Evolutionary conservation across 2,888 invertebrate species (phyloP).

Genomic region (Dascillus cervinus): DNA sequence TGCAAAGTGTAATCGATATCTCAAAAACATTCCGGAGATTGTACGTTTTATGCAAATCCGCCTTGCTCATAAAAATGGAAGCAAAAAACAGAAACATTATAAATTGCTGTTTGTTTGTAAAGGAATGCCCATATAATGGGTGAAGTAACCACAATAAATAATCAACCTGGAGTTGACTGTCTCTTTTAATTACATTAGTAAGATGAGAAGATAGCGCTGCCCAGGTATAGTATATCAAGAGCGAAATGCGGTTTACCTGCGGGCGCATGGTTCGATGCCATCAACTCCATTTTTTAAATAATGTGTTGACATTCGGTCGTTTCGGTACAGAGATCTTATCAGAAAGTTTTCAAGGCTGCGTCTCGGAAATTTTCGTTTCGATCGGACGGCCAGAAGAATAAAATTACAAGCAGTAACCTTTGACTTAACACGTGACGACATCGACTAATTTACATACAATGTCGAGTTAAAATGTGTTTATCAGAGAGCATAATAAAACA

Average conservation of each 20-base stretch:
- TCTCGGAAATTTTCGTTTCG: too few species aligned
- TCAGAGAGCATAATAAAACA: constrained; percentile 11
- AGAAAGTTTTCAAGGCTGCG: too few species aligned
- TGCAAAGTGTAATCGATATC: too few species aligned
- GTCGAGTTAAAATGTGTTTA: constrained; percentile 11
- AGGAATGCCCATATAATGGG: constrained; percentile 25
- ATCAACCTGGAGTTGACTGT: constrained; percentile 32
- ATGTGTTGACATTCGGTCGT: constrained; percentile 22
- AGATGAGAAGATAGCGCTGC: constrained; percentile 38
- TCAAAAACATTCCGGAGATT: too few species aligned
- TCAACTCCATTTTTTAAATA: constrained; percentile 18
- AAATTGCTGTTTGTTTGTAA: constrained; percentile 25
- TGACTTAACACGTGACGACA: too few species aligned
- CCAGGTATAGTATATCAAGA: constrained; percentile 32
- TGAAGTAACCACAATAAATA: constrained; percentile 17
- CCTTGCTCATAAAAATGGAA: constrained; percentile 6
- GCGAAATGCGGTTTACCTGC: constrained; percentile 16
- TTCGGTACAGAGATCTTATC: constrained; percentile 20
- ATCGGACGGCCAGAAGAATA: too few species aligned
- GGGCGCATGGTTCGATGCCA: too few species aligned
- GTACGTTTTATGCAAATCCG: too few species aligned
- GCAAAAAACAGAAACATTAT: constrained; percentile 12
- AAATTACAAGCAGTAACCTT: too few species aligned
- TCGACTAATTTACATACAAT: constrained; percentile 12
- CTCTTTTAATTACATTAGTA: constrained; percentile 40